Evolutionary conservation across 2,888 invertebrate species (phyloP).

Genomic region (Carabus problematicus): DNA sequence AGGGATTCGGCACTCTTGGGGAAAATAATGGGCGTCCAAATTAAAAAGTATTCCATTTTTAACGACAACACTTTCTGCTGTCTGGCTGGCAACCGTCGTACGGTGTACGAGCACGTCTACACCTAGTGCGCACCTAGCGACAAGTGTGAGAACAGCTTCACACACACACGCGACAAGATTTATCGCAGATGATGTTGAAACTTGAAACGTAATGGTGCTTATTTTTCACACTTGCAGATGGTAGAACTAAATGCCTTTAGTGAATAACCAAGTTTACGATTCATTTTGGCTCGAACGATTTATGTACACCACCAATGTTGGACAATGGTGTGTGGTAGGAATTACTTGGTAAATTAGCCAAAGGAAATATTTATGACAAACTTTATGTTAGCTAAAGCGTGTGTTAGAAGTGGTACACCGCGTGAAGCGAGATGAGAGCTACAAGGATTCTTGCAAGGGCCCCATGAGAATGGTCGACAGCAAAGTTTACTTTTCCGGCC

Average conservation of each 20-base stretch:
- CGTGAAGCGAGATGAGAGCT: neutral
- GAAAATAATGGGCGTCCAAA: constrained; percentile 46
- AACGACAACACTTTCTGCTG: constrained; percentile 44
- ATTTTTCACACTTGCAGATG: too few relatives aligned
- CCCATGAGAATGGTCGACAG: constrained; percentile 49
- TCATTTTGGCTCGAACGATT: too few relatives aligned
- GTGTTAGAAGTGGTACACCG: neutral
- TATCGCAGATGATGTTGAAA: too few relatives aligned
- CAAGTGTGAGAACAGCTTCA: neutral
- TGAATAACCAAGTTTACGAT: too few relatives aligned
- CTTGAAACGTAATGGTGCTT: too few relatives aligned
- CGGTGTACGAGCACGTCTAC: constrained; percentile 12
- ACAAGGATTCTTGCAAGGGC: constrained; percentile 13
- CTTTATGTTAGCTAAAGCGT: neutral
- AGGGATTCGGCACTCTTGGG: constrained; percentile 20
- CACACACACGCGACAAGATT: neutral
- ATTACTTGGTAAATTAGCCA: neutral
- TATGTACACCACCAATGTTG: neutral
- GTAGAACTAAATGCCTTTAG: too few relatives aligned
- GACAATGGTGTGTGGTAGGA: too few relatives aligned
- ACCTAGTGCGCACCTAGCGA: neutral
- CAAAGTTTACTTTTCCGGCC: constrained; percentile 57
- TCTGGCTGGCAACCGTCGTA: constrained; percentile 1
- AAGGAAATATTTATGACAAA: neutral
- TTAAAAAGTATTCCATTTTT: constrained; percentile 45